A percentile compares a stretch with the other conserved stretches of the same genome.
Evolutionary conservation across 2,113 vertebrate genomes (phyloP).

Genomic region (Cyprinodon tularosa): DNA sequence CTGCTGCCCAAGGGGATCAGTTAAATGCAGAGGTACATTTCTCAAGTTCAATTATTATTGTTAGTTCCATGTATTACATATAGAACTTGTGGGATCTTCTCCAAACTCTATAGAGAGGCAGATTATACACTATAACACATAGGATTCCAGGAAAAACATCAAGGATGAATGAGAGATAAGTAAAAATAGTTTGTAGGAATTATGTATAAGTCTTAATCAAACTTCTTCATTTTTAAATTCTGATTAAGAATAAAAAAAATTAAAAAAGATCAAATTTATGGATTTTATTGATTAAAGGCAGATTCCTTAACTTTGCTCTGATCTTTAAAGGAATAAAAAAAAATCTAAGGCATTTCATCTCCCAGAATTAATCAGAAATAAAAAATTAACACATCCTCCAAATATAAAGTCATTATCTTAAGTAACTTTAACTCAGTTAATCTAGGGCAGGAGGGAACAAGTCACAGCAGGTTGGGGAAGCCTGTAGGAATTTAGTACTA

Average conservation of each 20-base stretch:
- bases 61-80: neutral
- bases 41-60: too few species aligned
- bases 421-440: neutral
- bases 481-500: constrained; percentile 39
- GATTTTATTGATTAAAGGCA: neutral
- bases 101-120: too few species aligned
- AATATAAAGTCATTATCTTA: neutral
- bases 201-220: too few species aligned
- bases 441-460: constrained; percentile 24
- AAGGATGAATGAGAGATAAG: neutral
- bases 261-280: too few species aligned
- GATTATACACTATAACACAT: neutral
- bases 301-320: neutral
- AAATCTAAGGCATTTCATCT: too few species aligned
- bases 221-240: neutral
- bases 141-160: neutral
- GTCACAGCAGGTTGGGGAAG: constrained; percentile 48
- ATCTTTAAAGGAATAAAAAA: neutral
- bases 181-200: neutral
- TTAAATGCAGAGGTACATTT: too few species aligned
- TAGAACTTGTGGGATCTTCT: neutral
- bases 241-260: neutral
- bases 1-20: too few species aligned
- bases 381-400: neutral
- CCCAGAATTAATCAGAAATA: neutral